A percentile compares a stretch with the other conserved stretches of the same genome.
Evolutionary conservation across 2,888 invertebrate species (phyloP).

Genomic region (Cheilosia urbana): DNA sequence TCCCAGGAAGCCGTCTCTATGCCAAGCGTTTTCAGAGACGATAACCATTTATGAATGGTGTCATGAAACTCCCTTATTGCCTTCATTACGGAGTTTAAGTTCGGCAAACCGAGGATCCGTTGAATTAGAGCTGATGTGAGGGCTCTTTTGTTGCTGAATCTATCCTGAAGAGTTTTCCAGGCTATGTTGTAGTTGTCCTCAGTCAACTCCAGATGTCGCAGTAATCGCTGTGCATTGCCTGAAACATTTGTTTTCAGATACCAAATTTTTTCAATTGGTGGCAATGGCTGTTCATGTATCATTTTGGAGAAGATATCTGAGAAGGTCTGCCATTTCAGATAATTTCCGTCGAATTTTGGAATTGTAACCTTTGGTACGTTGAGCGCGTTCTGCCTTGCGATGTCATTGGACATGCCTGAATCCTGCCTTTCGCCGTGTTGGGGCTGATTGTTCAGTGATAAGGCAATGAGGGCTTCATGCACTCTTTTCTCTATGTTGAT

Average conservation of each 20-base stretch:
- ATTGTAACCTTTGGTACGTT: not conserved
- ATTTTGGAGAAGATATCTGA: slow-evolving; percentile 3
- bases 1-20: not conserved
- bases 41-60: slow-evolving; percentile 35
- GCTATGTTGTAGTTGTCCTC: slow-evolving; percentile 6
- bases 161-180: not conserved
- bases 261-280: too few species aligned
- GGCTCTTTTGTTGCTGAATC: slow-evolving; percentile 15
- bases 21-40: not conserved
- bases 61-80: not conserved
- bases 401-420: too few species aligned
- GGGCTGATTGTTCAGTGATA: not conserved
- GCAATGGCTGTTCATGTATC: too few species aligned
- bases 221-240: slow-evolving; percentile 32
- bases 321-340: slow-evolving; percentile 38
- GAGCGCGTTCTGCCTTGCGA: too few species aligned
- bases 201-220: slow-evolving; percentile 23
- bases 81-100: not conserved
- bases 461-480: too few species aligned
- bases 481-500: too few species aligned
- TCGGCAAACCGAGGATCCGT: not conserved
- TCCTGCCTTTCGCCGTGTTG: too few species aligned
- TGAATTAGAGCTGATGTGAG: not conserved
- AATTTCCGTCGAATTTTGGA: slow-evolving; percentile 32
- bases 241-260: slow-evolving; percentile 30